Evolutionary conservation across 2,888 invertebrate species (phyloP), one percentile per base, ranked within the genome.

Genomic region (Tigriopus californicus): DNA sequence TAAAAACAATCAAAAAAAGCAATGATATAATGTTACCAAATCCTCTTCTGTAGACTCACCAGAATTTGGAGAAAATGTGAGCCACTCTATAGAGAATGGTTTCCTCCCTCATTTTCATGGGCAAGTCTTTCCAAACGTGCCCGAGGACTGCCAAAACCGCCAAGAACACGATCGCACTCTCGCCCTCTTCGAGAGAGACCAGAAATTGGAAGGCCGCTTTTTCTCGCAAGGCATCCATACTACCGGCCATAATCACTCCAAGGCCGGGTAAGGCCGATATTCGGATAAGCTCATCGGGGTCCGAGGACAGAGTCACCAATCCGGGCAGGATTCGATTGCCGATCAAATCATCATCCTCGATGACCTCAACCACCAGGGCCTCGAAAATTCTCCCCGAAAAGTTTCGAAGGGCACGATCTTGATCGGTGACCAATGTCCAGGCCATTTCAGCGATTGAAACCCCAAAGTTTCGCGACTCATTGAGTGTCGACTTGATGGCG

Each of bases 261-360:
- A 56, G 25, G 2, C 44, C 56, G 18, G 18, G 22, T 1, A 56
- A 18, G 13, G 56, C 42, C 10, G 56, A 56, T 1, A n/a, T 13
- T 25, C 46, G 42, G 8, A 42, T 46, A 8, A n/a, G 20, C 15
- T 41, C 13, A 22, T 63, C 60, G 10, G 46, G 58, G 33, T 59
- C 62, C 12, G 51, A 62, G 13, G 56, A 20, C 24, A 62, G 44
- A 6, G 62, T 62, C n/a, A 62, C 62, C 10, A 62, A 18, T 13
- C 42, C 62, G 22, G 61, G 55, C 8, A 61, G 49, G 22, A 61
- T 33, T 52, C 52, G 53, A 4, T 40, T n/a, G 18, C 47, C 47
- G 13, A 58, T 20, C 22, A 51, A 22, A 6, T 49, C 49, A 2
- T 48, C 22, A n/a, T 58, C 58, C 52, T 42, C 42, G 8, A 20